Evolutionary conservation across 2,113 vertebrate genomes (phyloP).

Genomic region (Channa maculata): DNA sequence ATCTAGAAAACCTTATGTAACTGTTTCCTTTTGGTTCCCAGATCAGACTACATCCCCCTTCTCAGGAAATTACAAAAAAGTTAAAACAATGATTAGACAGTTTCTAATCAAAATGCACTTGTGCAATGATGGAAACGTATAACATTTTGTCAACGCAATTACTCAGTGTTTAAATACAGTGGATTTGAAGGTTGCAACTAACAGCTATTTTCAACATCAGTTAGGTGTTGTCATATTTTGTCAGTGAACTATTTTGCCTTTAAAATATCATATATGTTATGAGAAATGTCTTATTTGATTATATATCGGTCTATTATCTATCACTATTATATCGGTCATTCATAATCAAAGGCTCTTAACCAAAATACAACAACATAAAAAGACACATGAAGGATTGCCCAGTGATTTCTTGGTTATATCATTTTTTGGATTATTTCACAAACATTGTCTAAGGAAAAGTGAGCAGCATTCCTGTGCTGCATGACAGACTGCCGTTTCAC

Average conservation of each 20-base stretch:
- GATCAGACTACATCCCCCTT: not conserved
- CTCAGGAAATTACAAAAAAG: slow-evolving; percentile 1
- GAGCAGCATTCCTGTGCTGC: slow-evolving; percentile 39
- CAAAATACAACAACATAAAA: too few relatives aligned
- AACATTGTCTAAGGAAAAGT: not conserved
- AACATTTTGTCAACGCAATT: not conserved
- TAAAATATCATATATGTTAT: too few relatives aligned
- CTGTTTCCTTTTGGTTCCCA: not conserved
- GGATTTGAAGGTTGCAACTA: too few relatives aligned
- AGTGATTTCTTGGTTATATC: not conserved
- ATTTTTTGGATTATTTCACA: not conserved
- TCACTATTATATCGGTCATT: too few relatives aligned
- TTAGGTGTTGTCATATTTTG: too few relatives aligned
- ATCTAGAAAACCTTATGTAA: not conserved
- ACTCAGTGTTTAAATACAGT: too few relatives aligned
- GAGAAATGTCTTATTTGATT: too few relatives aligned
- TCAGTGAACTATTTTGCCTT: too few relatives aligned
- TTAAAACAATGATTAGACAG: not conserved
- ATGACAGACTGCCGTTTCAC: slow-evolving; percentile 41
- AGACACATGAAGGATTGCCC: not conserved
- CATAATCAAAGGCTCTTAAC: too few relatives aligned
- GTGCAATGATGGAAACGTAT: not conserved
- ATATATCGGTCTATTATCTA: too few relatives aligned
- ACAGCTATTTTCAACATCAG: too few relatives aligned
- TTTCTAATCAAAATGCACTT: not conserved